Conservation (phyloP, 92 coral and sea anemone species). For the Palythoa grandiflora region DNA sequence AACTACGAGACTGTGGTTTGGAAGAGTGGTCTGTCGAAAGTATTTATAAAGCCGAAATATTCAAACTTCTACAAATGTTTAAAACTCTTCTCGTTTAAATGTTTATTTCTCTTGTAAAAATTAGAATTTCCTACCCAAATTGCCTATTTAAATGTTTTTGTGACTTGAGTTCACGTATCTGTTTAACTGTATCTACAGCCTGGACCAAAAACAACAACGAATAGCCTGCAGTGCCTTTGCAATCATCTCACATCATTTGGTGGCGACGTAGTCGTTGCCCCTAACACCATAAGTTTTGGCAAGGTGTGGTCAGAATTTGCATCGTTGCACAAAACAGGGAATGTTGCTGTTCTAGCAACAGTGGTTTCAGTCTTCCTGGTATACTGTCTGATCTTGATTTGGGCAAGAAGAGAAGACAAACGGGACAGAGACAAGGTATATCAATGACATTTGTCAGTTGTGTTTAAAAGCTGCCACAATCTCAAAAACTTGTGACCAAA, state of each 20-base stretch:
- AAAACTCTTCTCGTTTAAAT: no score
- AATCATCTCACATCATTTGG: constrained; percentile 55
- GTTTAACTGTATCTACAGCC: not conserved
- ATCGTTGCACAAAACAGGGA: constrained; percentile 30
- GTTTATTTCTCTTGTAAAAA: no score
- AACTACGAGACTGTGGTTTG: not conserved
- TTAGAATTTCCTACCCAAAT: no score
- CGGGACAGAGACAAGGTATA: constrained; percentile 40
- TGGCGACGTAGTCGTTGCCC: constrained; percentile 48
- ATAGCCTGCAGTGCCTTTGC: constrained; percentile 29
- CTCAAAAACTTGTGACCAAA: no score
- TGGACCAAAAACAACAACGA: constrained; percentile 23
- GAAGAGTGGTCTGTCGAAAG: no score
- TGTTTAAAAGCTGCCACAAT: no score
- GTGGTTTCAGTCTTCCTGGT: constrained; percentile 34
- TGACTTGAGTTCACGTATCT: no score
- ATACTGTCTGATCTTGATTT: constrained; percentile 33
- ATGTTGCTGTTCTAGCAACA: constrained; percentile 49
- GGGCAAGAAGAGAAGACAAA: constrained; percentile 56
- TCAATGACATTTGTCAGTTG: no score
- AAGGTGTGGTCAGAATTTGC: constrained; percentile 49
- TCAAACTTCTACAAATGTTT: no score
- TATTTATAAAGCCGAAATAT: no score
- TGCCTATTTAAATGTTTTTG: no score
- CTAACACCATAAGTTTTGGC: constrained; percentile 50